Evolutionary conservation across 2,888 invertebrate genomes (phyloP), one percentile per base, ranked within the genome.

Genomic region (Drosophila limbata): DNA sequence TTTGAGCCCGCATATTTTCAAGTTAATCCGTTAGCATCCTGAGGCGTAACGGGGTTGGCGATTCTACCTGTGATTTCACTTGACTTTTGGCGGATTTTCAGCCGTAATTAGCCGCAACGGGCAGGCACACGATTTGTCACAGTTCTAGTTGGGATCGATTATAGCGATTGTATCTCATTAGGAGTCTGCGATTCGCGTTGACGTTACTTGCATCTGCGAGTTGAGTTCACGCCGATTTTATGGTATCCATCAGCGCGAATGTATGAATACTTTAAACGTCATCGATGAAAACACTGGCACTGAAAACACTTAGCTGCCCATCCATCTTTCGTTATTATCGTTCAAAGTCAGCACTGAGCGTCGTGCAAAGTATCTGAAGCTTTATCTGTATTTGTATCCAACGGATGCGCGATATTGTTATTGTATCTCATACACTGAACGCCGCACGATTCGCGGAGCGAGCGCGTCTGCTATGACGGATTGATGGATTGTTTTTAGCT

Each of bases 251-350:
- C 79, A 81, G 77, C 79, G 69, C 59, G 64, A 59, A 17, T 56
- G 39, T 47, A 28, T 53, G 28, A 31, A 81, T 76, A 76, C 80
- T 82, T 89, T 74, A 87, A 83, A 78, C 78, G 82, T 80, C 82
- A 88, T 84, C 86, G 84, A 84, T 85, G 84, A 86, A 77, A 77
- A 69, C 73, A 75, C 80, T 74, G 77, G 48, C 80, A 86, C 70
- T 79, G 78, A 66, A 83, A 83, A 81, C 88, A 88, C 84, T 88
- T 82, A 69, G 79, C 75, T 80, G 86, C 74, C 70, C 88, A 90
- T 84, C 80, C 81, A 89, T 86, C 81, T 83, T 79, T 64, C 67
- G 85, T 72, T 74, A 74, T 82, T 75, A 77, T 73, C 72, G 59
- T 65, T 73, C 72, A 81, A 67, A 78, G 81, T 73, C 69, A 77